These are phyloP conservation scores for Blennius ocellaris DNA, from an alignment of 2,113 vertebrate genomes.

Conservation along the genomic window DNA sequence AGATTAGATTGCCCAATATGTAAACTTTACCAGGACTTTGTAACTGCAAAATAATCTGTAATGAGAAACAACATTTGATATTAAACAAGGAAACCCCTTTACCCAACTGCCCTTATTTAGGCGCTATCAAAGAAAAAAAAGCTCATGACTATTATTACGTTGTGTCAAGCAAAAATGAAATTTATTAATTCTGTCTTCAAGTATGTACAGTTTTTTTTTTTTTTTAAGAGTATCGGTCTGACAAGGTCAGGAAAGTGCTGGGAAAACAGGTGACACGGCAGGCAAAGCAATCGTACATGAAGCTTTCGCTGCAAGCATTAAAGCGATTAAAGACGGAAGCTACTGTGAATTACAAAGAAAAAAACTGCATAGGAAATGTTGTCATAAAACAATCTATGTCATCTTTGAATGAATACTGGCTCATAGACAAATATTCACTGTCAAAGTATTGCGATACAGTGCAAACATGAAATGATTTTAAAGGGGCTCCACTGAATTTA, in stretches of 20 bases:
- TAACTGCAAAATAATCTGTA: neutral
- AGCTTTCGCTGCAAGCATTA: slow-evolving; percentile 77
- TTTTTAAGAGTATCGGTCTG: slow-evolving; percentile 80
- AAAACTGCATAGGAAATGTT: slow-evolving; percentile 73
- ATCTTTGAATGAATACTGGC: slow-evolving; percentile 64
- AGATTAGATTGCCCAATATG: neutral
- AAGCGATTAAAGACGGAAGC: slow-evolving; percentile 51
- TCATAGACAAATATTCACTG: slow-evolving; percentile 83
- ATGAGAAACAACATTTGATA: neutral
- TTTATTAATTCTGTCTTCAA: slow-evolving; percentile 86
- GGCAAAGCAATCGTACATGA: slow-evolving; percentile 79
- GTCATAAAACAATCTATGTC: slow-evolving; percentile 33
- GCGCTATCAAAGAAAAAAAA: too few relatives aligned
- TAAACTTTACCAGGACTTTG: neutral
- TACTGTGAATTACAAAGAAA: slow-evolving; percentile 79
- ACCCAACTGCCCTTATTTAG: too few relatives aligned
- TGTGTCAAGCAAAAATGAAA: slow-evolving; percentile 89
- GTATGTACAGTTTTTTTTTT: slow-evolving; percentile 87
- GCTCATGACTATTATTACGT: slow-evolving; percentile 16
- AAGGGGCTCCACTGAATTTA: slow-evolving; percentile 4
- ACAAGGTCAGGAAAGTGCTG: slow-evolving; percentile 75
- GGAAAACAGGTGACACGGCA: slow-evolving; percentile 76
- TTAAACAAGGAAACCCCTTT: neutral
- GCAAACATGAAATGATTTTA: slow-evolving; percentile 67
- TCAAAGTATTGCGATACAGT: slow-evolving; percentile 75